Percentiles rank a stretch among this genome's conserved stretches.
Conservation (phyloP, 2,113 vertebrate genomes). For the Pomatorhinus ruficollis region DNA sequence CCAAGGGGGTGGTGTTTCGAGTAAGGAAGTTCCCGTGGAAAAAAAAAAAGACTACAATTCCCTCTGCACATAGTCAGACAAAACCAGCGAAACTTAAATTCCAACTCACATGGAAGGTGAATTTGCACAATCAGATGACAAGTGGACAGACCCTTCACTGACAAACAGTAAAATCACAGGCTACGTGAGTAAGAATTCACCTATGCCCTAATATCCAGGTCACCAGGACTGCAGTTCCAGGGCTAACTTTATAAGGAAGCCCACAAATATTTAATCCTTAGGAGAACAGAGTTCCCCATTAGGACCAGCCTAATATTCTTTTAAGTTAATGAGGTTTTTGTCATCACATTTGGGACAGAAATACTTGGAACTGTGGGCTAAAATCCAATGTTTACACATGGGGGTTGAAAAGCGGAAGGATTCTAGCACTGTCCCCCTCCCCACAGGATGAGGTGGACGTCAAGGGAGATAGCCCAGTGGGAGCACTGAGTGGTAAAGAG, state of each 20-base stretch:
- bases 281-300: neutral
- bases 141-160: conserved; percentile 31
- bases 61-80: conserved; percentile 46
- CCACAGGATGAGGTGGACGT: rapidly evolving
- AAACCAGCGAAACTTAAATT: conserved; percentile 43
- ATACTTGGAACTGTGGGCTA: neutral
- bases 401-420: neutral
- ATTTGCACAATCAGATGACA: conserved; percentile 49
- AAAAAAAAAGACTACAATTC: conserved; percentile 8
- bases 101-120: neutral
- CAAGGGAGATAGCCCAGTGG: neutral
- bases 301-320: neutral
- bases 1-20: conserved; percentile 61
- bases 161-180: conserved; percentile 2
- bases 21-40: conserved; percentile 20
- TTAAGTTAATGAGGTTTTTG: neutral
- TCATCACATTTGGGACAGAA: neutral
- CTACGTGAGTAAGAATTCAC: conserved; percentile 10
- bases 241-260: neutral
- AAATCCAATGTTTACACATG: neutral
- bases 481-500: neutral
- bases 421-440: neutral
- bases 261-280: neutral
- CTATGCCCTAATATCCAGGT: neutral
- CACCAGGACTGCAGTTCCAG: neutral